Evolutionary conservation across 2,888 invertebrate genomes (phyloP).

Genomic region (Mongoloraphidia duomilia): DNA sequence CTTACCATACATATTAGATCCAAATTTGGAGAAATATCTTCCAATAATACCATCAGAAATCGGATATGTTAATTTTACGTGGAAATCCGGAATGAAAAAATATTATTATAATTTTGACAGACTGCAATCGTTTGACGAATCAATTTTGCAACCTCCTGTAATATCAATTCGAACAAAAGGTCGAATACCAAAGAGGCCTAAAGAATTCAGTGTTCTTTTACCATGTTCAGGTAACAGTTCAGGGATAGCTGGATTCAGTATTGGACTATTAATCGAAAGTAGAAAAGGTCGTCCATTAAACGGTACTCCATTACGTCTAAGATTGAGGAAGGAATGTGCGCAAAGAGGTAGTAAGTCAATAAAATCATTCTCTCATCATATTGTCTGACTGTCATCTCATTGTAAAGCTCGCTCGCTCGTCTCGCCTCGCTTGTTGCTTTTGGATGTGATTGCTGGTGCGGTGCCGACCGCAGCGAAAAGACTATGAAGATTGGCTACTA

Average conservation of each 20-base stretch:
- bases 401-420: too few species aligned
- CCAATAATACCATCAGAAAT: constrained; percentile 89
- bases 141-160: constrained; percentile 71
- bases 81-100: constrained; percentile 68
- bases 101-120: constrained; percentile 80
- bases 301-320: constrained; percentile 75
- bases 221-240: constrained; percentile 80
- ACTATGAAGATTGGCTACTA: too few species aligned
- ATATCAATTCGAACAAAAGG: constrained; percentile 77
- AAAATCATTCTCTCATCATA: too few species aligned
- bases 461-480: too few species aligned
- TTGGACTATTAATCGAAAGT: constrained; percentile 71
- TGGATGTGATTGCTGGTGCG: too few species aligned
- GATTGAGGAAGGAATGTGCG: constrained; percentile 85
- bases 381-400: too few species aligned
- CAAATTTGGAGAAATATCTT: constrained; percentile 77
- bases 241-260: constrained; percentile 75
- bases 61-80: constrained; percentile 79
- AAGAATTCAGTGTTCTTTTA: constrained; percentile 79
- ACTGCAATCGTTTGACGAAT: constrained; percentile 69
- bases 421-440: too few species aligned
- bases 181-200: constrained; percentile 69
- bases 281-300: constrained; percentile 64
- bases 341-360: constrained; percentile 54
- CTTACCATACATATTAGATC: constrained; percentile 72